phyloP scores from a whole-genome alignment of 2,113 vertebrate genomes.

The Ophiodon elongatus region DNA sequence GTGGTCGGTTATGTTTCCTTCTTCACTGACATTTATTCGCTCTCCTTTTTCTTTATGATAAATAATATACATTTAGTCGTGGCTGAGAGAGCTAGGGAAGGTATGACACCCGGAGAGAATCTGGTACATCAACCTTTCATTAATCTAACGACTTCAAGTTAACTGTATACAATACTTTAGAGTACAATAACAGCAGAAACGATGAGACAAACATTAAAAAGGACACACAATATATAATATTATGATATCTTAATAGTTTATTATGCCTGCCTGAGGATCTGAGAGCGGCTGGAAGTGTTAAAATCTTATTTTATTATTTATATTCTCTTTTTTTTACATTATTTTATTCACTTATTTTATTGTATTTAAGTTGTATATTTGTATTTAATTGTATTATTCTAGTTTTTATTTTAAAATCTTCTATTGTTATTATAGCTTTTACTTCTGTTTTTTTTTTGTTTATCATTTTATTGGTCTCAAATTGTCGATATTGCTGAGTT shows the following conservation, averaged over 20 bases:
- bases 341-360: neutral
- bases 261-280: neutral
- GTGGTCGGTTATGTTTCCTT: constrained; percentile 58
- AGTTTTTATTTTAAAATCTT: too few species aligned
- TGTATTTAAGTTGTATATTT: too few species aligned
- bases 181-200: neutral
- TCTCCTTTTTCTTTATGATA: neutral
- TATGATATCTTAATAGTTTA: neutral
- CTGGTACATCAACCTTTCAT: too few species aligned
- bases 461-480: too few species aligned
- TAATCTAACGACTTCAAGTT: too few species aligned
- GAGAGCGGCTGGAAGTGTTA: neutral
- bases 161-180: too few species aligned
- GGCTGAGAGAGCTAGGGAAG: too few species aligned
- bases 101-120: too few species aligned
- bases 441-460: too few species aligned
- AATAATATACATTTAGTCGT: neutral
- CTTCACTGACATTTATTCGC: neutral
- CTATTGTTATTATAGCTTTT: too few species aligned
- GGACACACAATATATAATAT: neutral
- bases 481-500: too few species aligned
- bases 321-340: neutral
- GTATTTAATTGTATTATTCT: too few species aligned
- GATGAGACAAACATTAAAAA: neutral
- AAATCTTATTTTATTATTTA: neutral